Base-by-base conservation (phyloP, 2,888 invertebrate genomes). In the Brenthis ino region DNA sequence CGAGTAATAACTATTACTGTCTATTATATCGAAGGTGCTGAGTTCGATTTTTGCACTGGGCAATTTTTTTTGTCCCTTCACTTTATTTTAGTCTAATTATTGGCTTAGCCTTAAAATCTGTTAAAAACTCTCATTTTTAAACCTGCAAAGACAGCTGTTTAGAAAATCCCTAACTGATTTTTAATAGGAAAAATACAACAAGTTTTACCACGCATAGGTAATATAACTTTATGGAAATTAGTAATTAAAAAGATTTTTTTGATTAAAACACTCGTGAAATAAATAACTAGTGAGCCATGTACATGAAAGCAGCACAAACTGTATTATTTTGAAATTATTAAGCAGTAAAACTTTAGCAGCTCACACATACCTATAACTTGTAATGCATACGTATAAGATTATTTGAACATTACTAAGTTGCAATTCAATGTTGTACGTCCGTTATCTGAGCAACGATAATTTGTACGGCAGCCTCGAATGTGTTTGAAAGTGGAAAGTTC, bases 401-500 rank as follows among this genome's bases (percentile, higher is more conserved):
- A 69, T 65, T 65, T 65, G 57, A 60, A 65, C 60, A 56, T 61
- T 66, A 66, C 65, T 66, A 57, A 65, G 33, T 57, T 57, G 48
- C 67, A 48, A 67, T 57, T 51, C 63, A 63, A 67, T 64, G 54
- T 67, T 11, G 57, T 54, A 47, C 28, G 50, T 24, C 51, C 48
- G 64, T 66, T 68, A 69, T 66, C 64, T 69, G 14, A 8, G 51
- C 68, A 66, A 64, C 66, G 64, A 64, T 64, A 69, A 71, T 64
- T 69, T 53, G 57, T 60, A 51, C 50, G 55, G 64, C 28, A 16
- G 50, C 50, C 68, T 53, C 63, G 51, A 66, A 64, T 61, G 54
- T 57, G 68, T 67, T 68, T 57, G 68, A 70, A 70, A 72, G 72
- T 69, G 68, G 68, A 71, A 66, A 71, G 69, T 67, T 67, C 28